Evolutionary conservation across 1,140 invertebrate species (phyloP), one percentile per base, ranked within the genome.

Genomic region (Carposina sasakii): DNA sequence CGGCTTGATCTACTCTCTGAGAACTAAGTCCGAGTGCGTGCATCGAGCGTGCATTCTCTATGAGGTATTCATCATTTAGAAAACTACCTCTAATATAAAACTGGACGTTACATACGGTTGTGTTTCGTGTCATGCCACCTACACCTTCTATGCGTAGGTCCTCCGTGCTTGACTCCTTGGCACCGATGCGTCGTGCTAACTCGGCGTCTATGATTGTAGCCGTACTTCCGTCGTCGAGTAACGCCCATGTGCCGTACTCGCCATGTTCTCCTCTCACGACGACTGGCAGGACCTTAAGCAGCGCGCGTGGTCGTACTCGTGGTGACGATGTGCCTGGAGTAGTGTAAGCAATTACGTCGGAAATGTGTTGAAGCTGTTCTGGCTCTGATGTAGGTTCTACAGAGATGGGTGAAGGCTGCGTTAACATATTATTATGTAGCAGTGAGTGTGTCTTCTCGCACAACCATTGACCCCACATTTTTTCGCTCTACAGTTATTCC

Each of bases 1-100:
- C 19, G 8, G 34, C 43, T 10, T 16, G 17, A 2, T 40, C 10
- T 5, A 53, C 21, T 17, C 28, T 33, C 20, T 47, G 51, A 10
- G 36, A 5, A 0, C 36, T 24, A 17, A 53, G 28, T 20, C 13
- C n/a, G 16, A 53, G 22, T 9, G 26, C 23, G 13, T 41, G 10
- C 15, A 53, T 31, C n/a, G 36, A 10, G 9, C 37, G n/a, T 13
- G 51, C 51, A 33, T 47, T 47, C 24, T 23, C 33, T 10, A 53
- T 20, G 13, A 30, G 21, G 37, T 26, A 47, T 2, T 36, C 42
- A 15, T 47, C 43, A 1, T 31, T 1, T 34, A 30, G 41, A 22
- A 34, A 36, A 36, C 43, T 47, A 20, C 51, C 51, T 17, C 37
- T 46, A 42, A 53, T 53, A 16, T 41, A 4, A 28, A 53, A 53